Evolutionary conservation across 2,888 invertebrate species (phyloP).

Genomic region (Melanotus villosus): DNA sequence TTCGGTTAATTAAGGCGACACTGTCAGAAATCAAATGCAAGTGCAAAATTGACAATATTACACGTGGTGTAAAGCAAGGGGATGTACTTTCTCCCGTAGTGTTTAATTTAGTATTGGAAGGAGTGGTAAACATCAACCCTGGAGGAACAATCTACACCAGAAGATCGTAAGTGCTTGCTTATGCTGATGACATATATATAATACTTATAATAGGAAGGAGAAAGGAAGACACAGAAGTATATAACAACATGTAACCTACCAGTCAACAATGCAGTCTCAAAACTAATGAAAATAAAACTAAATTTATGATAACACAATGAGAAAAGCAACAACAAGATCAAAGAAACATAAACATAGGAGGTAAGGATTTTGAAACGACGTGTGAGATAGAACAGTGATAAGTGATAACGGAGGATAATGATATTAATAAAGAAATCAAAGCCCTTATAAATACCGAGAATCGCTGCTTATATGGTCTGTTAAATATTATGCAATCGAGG

Average conservation of each 20-base stretch:
- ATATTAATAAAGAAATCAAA: slow-evolving; percentile 1
- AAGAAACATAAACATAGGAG: not conserved
- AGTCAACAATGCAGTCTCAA: not conserved
- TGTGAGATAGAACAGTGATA: not conserved
- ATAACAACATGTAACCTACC: too few relatives aligned
- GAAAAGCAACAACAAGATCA: slow-evolving; percentile 1
- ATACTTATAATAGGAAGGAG: not conserved
- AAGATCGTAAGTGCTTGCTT: too few relatives aligned
- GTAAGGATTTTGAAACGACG: not conserved
- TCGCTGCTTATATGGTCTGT: too few relatives aligned
- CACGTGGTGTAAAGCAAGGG: not conserved
- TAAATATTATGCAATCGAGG: not conserved
- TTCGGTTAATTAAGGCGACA: not conserved
- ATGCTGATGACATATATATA: not conserved
- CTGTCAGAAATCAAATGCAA: not conserved
- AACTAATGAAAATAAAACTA: slow-evolving; percentile 1
- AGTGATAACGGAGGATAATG: not conserved
- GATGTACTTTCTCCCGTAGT: not conserved
- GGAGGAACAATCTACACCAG: slow-evolving; percentile 5
- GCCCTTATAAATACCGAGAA: not conserved
- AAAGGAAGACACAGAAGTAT: too few relatives aligned
- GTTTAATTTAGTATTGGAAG: not conserved
- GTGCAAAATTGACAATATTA: slow-evolving; percentile 5
- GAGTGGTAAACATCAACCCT: not conserved
- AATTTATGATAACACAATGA: not conserved